A percentile compares a stretch with the other conserved stretches of the same genome.
phyloP scores from a whole-genome alignment of 2,113 vertebrate species.

The Jaculus jaculus region DNA sequence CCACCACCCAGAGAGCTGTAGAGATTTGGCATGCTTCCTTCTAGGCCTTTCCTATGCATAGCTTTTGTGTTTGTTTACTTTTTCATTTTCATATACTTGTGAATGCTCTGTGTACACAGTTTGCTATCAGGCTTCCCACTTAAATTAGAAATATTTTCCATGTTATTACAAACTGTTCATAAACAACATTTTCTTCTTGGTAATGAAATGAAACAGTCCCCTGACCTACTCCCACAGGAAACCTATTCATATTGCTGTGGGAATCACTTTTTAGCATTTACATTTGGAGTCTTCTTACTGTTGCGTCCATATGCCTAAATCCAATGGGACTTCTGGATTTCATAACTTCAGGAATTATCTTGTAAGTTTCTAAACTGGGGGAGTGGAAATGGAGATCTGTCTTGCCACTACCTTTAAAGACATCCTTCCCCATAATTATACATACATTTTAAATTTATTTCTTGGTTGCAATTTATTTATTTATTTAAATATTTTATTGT shows the following conservation, averaged over 20 bases:
- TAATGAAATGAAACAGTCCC: not conserved
- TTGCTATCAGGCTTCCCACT: constrained; percentile 70
- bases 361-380: not conserved
- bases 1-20: constrained; percentile 54
- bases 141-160: constrained; percentile 69
- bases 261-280: constrained; percentile 10
- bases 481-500: not conserved
- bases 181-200: constrained; percentile 45
- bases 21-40: constrained; percentile 65
- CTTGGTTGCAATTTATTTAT: not conserved
- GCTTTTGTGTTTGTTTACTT: constrained; percentile 64
- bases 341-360: not conserved
- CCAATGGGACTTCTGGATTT: not conserved
- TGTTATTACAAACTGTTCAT: constrained; percentile 49
- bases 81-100: constrained; percentile 58
- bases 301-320: not conserved
- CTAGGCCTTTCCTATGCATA: not conserved
- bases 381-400: not conserved
- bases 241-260: not conserved
- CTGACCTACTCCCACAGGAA: not conserved
- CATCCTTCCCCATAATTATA: not conserved
- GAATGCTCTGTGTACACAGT: constrained; percentile 65
- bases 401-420: not conserved
- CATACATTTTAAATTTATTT: not conserved
- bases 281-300: not conserved